Conservation (phyloP, 2,797 vertebrate genomes). For the Gephyroberyx darwinii region DNA sequence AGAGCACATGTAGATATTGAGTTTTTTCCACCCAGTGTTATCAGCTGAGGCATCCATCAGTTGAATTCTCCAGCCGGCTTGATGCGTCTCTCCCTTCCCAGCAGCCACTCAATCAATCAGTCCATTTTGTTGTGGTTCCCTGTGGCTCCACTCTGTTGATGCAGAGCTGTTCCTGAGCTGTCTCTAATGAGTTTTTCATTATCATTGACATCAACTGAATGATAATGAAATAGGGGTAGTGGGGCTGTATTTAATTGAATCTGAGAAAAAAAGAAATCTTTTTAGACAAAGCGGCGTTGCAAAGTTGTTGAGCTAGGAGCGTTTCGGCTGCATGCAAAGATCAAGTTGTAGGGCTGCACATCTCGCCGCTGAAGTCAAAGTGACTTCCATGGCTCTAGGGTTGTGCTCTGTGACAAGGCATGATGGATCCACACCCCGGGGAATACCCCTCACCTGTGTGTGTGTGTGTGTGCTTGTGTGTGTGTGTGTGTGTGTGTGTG, state of each 20-base stretch:
- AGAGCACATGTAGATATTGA: conserved; percentile 53
- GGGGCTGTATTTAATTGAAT: conserved; percentile 72
- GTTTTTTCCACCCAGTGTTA: conserved; percentile 40
- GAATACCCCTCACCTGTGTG: conserved; percentile 43
- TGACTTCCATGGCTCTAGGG: conserved; percentile 52
- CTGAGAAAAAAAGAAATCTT: conserved; percentile 40
- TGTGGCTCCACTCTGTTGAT: conserved; percentile 61
- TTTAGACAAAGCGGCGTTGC: conserved; percentile 57
- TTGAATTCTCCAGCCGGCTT: conserved; percentile 47
- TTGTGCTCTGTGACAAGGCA: conserved; percentile 54
- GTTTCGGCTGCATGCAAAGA: conserved; percentile 55
- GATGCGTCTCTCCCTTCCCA: conserved; percentile 55
- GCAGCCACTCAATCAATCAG: conserved; percentile 72
- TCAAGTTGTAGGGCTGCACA: conserved; percentile 58
- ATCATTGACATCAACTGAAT: conserved; percentile 68
- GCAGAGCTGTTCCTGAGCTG: conserved; percentile 59
- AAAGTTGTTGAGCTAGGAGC: conserved; percentile 52
- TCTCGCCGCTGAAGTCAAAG: conserved; percentile 39
- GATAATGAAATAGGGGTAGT: conserved; percentile 62
- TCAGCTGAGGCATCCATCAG: conserved; percentile 64
- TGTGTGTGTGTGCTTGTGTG: conserved; percentile 18
- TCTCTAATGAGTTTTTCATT: conserved; percentile 76
- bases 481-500: conserved; percentile 15
- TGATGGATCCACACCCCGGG: conserved; percentile 60
- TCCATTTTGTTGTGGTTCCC: conserved; percentile 68